These are phyloP conservation scores for Parotocinclus haroldoi DNA, from an alignment of 2,797 vertebrate species.

Conservation along the genomic window DNA sequence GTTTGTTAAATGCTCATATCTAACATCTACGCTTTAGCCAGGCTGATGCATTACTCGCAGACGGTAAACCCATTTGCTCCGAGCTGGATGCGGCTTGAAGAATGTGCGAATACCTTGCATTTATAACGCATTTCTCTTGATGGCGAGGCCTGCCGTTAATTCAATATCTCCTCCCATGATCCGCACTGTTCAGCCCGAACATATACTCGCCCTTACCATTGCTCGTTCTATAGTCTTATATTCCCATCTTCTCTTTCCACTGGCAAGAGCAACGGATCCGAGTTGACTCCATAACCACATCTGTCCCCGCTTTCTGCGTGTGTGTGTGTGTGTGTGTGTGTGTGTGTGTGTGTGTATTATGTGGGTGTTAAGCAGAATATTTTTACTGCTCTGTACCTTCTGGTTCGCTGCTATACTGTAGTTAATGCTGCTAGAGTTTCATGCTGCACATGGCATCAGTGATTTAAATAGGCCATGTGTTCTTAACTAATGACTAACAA, in stretches of 20 bases:
- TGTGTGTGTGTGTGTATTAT: constrained; percentile 5
- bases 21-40: constrained; percentile 43
- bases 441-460: no score
- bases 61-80: constrained; percentile 35
- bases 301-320: constrained; percentile 5
- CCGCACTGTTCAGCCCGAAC: constrained; percentile 27
- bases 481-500: no score
- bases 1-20: constrained; percentile 55
- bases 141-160: constrained; percentile 41
- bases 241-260: constrained; percentile 68
- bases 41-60: constrained; percentile 27
- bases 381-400: no score
- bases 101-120: constrained; percentile 13
- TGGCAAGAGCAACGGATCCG: constrained; percentile 64
- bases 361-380: constrained; percentile 39
- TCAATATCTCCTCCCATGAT: constrained; percentile 41
- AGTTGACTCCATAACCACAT: constrained; percentile 64
- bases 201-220: constrained; percentile 21
- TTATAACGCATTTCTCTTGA: constrained; percentile 38
- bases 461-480: no score
- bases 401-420: no score
- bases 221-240: constrained; percentile 58
- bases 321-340: not conserved
- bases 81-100: constrained; percentile 12
- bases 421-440: no score